Conservation (phyloP, 1,140 invertebrate species). For the Panagrolaimus sp. region DNA sequence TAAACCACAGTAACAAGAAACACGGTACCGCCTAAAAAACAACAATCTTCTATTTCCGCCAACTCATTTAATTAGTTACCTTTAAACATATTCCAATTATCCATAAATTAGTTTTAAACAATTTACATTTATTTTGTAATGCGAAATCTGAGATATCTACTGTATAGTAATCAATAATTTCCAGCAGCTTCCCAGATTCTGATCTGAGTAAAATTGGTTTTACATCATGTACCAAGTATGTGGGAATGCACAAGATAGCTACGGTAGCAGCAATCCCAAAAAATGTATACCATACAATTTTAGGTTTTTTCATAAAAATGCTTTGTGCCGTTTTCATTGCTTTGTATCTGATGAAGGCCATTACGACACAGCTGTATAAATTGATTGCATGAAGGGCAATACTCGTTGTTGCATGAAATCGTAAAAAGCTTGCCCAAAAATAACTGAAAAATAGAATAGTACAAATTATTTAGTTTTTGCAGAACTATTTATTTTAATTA, state of each 20-base stretch:
- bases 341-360: constrained; percentile 49
- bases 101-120: constrained; percentile 45
- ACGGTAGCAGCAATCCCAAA: constrained; percentile 27
- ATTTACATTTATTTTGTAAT: constrained; percentile 32
- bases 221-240: constrained; percentile 47
- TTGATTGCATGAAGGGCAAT: constrained; percentile 49
- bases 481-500: not conserved
- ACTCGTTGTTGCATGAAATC: constrained; percentile 41
- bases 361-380: constrained; percentile 39
- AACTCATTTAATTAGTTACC: constrained; percentile 18
- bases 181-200: not conserved
- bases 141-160: constrained; percentile 50
- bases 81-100: constrained; percentile 49
- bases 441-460: constrained; percentile 31
- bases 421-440: constrained; percentile 41
- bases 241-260: constrained; percentile 37
- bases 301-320: constrained; percentile 37
- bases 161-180: constrained; percentile 31
- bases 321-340: constrained; percentile 48
- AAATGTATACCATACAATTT: constrained; percentile 39
- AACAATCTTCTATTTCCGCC: not conserved
- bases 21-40: constrained; percentile 43
- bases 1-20: constrained; percentile 50
- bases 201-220: constrained; percentile 20
- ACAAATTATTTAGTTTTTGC: not conserved